phyloP scores from a whole-genome alignment of 2,888 invertebrate species.

The Parascotia fuliginaria region DNA sequence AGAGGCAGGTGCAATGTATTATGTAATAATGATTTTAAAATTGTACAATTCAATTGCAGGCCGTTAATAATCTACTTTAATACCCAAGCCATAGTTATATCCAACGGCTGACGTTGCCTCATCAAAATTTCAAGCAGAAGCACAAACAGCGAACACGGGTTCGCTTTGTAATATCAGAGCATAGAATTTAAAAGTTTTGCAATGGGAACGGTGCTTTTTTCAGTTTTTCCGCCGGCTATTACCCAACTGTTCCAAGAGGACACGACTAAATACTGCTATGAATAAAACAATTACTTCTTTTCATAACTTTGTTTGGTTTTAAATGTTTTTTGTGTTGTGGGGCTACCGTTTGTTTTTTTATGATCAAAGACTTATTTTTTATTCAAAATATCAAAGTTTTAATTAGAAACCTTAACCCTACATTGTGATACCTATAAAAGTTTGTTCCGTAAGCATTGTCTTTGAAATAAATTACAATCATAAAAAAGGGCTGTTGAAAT shows the following conservation, averaged over 20 bases:
- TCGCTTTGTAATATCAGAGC: constrained; percentile 56
- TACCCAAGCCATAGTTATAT: constrained; percentile 35
- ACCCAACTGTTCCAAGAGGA: constrained; percentile 30
- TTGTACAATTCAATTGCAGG: constrained; percentile 21
- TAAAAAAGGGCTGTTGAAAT: too few species aligned
- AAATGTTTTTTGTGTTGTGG: not conserved
- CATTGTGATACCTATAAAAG: too few species aligned
- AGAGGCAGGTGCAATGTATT: too few species aligned
- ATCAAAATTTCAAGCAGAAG: constrained; percentile 62
- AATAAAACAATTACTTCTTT: constrained; percentile 5
- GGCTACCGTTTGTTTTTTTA: too few species aligned
- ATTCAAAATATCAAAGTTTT: too few species aligned
- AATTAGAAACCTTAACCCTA: too few species aligned
- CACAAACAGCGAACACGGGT: constrained; percentile 50
- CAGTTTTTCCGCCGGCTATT: constrained; percentile 29
- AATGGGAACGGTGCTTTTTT: constrained; percentile 40
- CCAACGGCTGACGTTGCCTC: constrained; percentile 47
- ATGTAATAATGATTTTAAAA: too few species aligned
- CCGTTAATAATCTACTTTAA: constrained; percentile 36
- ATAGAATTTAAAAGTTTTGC: constrained; percentile 56
- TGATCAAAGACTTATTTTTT: too few species aligned
- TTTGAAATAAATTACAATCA: too few species aligned
- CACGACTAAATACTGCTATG: constrained; percentile 1
- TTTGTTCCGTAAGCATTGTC: too few species aligned
- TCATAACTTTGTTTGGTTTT: not conserved